Percentiles rank a stretch among this genome's conserved stretches.
phyloP scores from a whole-genome alignment of 2,113 vertebrate genomes.

The Syrmaticus mikado region DNA sequence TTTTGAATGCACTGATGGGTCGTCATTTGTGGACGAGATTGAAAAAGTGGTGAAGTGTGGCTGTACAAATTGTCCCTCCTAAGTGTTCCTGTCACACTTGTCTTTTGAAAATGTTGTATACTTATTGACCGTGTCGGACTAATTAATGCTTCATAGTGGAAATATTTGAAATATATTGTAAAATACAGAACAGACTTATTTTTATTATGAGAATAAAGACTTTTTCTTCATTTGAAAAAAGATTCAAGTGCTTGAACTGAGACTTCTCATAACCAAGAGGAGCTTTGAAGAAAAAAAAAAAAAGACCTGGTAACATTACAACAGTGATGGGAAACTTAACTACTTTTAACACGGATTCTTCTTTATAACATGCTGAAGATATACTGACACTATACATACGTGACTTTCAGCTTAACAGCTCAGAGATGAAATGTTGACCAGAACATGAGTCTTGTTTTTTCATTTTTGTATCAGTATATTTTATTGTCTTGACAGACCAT shows the following conservation, averaged over 20 bases:
- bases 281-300: constrained; percentile 57
- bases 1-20: constrained; percentile 97
- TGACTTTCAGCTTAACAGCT: constrained; percentile 27
- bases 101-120: constrained; percentile 70
- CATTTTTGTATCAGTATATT: constrained; percentile 10
- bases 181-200: constrained; percentile 99
- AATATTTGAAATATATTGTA: constrained; percentile 99
- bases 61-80: constrained; percentile 91
- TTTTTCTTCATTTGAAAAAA: constrained; percentile 82
- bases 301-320: constrained; percentile 49
- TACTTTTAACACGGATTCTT: constrained; percentile 48
- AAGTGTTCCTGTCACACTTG: constrained; percentile 68
- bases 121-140: constrained; percentile 88
- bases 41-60: constrained; percentile 98
- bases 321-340: constrained; percentile 45
- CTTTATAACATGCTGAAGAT: constrained; percentile 66
- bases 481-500: constrained; percentile 33
- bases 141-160: constrained; percentile 92
- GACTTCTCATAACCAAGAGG: constrained; percentile 74
- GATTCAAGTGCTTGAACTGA: constrained; percentile 77
- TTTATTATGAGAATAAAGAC: constrained; percentile 98
- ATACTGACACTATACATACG: constrained; percentile 46
- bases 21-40: constrained; percentile 96
- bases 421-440: constrained; percentile 6
- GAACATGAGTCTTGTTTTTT: constrained; percentile 6